Evolutionary conservation across 1,140 invertebrate species (phyloP), one percentile per base, ranked within the genome.

Genomic region (Leptinotarsa texana): DNA sequence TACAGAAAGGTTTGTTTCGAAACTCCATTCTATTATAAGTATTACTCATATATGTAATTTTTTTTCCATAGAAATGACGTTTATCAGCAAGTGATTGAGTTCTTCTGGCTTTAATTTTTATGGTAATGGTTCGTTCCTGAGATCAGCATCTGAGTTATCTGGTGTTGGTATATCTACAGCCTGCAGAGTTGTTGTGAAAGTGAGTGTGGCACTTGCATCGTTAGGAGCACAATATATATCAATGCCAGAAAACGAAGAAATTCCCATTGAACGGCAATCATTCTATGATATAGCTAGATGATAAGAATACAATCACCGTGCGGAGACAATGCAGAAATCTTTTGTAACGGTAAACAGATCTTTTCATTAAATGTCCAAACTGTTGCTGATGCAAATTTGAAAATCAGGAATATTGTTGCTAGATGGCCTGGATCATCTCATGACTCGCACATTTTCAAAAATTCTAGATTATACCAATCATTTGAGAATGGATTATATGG

Each of bases 281-380:
- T 84, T 84, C 74, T 78, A 77, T 69, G 69, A 66, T n/a, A 79
- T 81, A 57, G 74, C 74, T 51, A 57, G 77, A 27, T 83, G 84
- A 63, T 83, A 3, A 77, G 73, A 78, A 75, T 79, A 63, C 62
- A 61, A 66, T 70, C 76, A 21, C 76, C 76, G 57, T 72, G 71
- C 22, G 74, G 66, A 27, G 74, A 81, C n/a, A 24, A 80, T 72
- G 82, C 81, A 66, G 85, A 86, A 80, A 70, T 75, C n/a, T 87
- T 80, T 76, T 63, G 82, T 24, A 86, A 86, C 68, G 73, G 82
- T 49, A 85, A 87, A 78, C 74, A 74, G 4, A 85, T 79, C 71
- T 85, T 84, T 77, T 84, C 82, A 13, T 75, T 83, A n/a, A 86
- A 86, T 76, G 80, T 86, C 0, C 84, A 86, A 80, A 74, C 78